phyloP scores from a whole-genome alignment of 2,113 vertebrate genomes.

The Artemisiospiza belli region DNA sequence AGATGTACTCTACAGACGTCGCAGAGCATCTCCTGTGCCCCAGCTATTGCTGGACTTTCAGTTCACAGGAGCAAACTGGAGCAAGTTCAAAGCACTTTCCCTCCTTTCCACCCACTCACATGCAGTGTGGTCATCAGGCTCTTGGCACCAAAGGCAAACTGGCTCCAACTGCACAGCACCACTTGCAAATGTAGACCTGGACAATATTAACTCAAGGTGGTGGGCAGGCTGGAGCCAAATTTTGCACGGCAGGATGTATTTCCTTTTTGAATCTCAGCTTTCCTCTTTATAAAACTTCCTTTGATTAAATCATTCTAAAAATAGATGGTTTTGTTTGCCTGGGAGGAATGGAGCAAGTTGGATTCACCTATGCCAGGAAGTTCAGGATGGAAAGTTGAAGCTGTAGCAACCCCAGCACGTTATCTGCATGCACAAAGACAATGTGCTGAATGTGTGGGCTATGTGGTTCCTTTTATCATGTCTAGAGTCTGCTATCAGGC shows the following conservation, averaged over 20 bases:
- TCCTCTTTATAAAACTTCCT: slow-evolving; percentile 2
- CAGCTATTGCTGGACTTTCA: background rate
- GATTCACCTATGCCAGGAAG: background rate
- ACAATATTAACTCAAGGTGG: background rate
- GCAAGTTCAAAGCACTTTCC: background rate
- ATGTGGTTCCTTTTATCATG: background rate
- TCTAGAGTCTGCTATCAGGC: background rate
- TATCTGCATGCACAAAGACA: background rate
- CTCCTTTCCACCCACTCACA: background rate
- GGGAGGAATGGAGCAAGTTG: background rate
- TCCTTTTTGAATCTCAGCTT: background rate
- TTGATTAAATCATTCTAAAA: background rate
- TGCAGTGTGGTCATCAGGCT: background rate
- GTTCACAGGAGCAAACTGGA: background rate
- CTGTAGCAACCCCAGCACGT: background rate
- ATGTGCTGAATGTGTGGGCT: background rate
- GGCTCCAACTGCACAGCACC: background rate
- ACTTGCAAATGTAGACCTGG: background rate
- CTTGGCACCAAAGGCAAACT: background rate
- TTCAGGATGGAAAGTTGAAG: background rate
- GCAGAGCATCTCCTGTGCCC: background rate
- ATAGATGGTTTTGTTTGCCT: background rate
- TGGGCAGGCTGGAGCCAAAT: background rate
- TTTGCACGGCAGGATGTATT: background rate
- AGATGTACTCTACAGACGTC: background rate